Evolutionary conservation across 1,140 invertebrate species (phyloP), one percentile per base, ranked within the genome.

Genomic region (Batillaria attramentaria): DNA sequence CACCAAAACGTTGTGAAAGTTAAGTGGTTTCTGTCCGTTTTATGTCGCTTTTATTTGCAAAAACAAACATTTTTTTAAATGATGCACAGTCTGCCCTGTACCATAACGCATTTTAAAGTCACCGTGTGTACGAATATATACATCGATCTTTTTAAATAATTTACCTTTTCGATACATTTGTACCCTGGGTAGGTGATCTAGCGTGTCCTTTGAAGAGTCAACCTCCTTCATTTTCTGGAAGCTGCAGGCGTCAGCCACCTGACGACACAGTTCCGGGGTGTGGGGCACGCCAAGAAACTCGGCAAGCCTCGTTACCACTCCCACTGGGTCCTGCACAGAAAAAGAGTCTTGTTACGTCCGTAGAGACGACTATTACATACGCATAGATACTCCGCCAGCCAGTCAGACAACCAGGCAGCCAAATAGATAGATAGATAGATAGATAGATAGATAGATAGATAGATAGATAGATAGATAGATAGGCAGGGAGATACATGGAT

Each of bases 151-250:
- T 72, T 24, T 20, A 37, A 24, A 3, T 8, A 1, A 13, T 13
- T 62, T 66, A 77, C 74, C 74, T 77, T 77, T 77, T 42, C 74
- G 65, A 28, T 77, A 77, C 60, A 77, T 31, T 62, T n/a, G 8
- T 8, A n/a, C 60, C 46, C 28, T 41, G 31, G 13, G 37, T 35
- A 39, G 41, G 41, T 20, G n/a, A 20, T 31, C n/a, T n/a, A n/a
- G n/a, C n/a, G n/a, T 68, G 37, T 8, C 33, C 37, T 66, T 75
- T 20, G 3, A 5, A 3, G 69, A 54, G 41, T 83, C 60, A 13
- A 72, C 77, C 43, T 77, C 76, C 43, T 81, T 83, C 75, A 83
- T 77, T 39, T 60, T 74, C 2, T 79, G n/a, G 50, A 83, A 83
- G 39, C 78, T 68, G 46, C 75, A 77, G 10, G 68, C 78, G 24